Base-by-base conservation (phyloP, 2,113 vertebrate genomes). In the Proteles cristata region DNA sequence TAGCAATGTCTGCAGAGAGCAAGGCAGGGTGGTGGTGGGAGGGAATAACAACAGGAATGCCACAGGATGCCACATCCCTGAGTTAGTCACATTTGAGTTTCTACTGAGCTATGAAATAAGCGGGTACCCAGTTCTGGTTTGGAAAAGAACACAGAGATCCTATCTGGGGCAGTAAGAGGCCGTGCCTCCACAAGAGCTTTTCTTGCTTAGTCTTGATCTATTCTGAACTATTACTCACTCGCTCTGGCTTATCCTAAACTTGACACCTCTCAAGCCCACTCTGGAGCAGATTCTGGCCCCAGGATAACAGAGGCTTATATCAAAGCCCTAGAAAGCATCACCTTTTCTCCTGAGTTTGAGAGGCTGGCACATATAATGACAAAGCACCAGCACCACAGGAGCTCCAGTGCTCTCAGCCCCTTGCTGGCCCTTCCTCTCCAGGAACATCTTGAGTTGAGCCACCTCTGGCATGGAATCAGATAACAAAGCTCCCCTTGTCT, bases 321-420 rank as follows among this genome's bases (percentile, higher is more conserved):
- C 43, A 66, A 83, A 96, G 15, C 82, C 35, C 66, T 45, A 53
- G 28, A 53, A 0, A 28, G 12, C 35, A 9, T 66, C 28, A 82
- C 90, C 53, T 26, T 58, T 90, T 65, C 83, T 94, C 71, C 33
- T 80, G 43, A 83, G 79, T 89, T 63, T 88, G 53, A 48, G 33
- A n/a, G 5, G n/a, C 66, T 92, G 15, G 43, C 26, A 43, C 11
- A 11, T 12, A 11, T 55, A 7, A 0, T 74, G 61, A 79, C 2
- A 53, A 69, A 82, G 39, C 35, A 23, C 11, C 14, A 4, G 1
- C 11, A 35, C 12, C 39, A 28, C 14, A 80, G 3, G 35, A 17
- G 3, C 19, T 84, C n/a, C 61, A 73, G 77, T 11, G 17, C 17
- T 33, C 35, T 25, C 1, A 14, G 2, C 7, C 14, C 26, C 7